Evolutionary conservation across 2,113 vertebrate genomes (phyloP).

Genomic region (Abramis brama): DNA sequence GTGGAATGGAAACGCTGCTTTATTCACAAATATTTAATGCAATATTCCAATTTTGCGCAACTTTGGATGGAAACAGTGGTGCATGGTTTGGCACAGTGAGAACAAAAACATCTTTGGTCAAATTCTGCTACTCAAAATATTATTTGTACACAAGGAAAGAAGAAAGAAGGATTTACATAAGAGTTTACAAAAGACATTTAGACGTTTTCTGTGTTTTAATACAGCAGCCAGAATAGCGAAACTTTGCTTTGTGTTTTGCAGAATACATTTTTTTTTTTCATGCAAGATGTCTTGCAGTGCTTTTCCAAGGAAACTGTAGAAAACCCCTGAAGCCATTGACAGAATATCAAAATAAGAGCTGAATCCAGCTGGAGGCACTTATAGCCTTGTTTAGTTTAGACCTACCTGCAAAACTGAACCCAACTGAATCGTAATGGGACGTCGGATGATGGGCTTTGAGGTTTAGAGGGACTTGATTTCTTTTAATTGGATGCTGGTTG

Average conservation of each 20-base stretch:
- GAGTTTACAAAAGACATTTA: conserved; percentile 37
- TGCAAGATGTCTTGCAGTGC: conserved; percentile 29
- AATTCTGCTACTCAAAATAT: conserved; percentile 16
- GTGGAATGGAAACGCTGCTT: too few species aligned
- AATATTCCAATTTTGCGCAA: too few species aligned
- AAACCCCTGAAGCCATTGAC: background rate
- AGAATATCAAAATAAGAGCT: conserved; percentile 40
- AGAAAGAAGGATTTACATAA: background rate
- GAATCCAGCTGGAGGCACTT: conserved; percentile 58
- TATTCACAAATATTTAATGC: too few species aligned
- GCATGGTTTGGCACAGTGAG: conserved; percentile 31
- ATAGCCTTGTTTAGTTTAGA: conserved; percentile 46
- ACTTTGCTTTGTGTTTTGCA: conserved; percentile 45
- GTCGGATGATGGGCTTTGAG: conserved; percentile 14
- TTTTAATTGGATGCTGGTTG: conserved; percentile 38
- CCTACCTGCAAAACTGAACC: conserved; percentile 44
- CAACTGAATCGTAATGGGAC: conserved; percentile 38
- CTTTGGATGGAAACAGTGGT: background rate
- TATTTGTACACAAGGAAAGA: conserved; percentile 3
- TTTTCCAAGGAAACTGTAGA: conserved; percentile 6
- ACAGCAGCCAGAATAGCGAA: conserved; percentile 35
- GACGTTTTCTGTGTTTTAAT: conserved; percentile 49
- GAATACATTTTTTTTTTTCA: conserved; percentile 24
- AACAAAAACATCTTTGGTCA: background rate
- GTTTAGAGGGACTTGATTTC: conserved; percentile 57